A percentile compares a stretch with the other conserved stretches of the same genome.
phyloP scores from a whole-genome alignment of 2,797 vertebrate species.

The Coilia nasus region DNA sequence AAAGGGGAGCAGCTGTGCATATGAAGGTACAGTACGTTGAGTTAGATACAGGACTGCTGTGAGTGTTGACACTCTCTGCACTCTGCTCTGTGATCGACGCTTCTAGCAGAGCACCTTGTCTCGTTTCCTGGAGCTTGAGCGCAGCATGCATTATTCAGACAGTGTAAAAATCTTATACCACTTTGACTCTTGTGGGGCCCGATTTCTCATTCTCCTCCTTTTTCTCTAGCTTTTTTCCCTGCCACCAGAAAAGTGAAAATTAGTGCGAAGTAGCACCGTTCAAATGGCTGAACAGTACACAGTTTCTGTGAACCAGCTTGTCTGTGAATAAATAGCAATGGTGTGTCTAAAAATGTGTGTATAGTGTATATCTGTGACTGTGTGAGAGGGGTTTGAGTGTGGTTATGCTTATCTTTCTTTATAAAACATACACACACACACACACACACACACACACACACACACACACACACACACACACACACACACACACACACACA shows the following conservation, averaged over 20 bases:
- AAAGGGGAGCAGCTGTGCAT: neutral
- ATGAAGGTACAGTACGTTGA: neutral
- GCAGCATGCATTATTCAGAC: constrained; percentile 14
- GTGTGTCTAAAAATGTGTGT: neutral
- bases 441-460: too few relatives aligned
- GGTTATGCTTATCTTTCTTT: neutral
- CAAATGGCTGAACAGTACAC: constrained; percentile 30
- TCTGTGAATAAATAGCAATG: constrained; percentile 14
- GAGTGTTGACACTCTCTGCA: constrained; percentile 18
- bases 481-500: too few relatives aligned
- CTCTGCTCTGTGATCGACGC: neutral
- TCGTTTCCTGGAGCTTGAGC: neutral
- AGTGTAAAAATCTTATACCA: neutral
- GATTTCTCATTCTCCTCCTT: neutral
- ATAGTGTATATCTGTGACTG: neutral
- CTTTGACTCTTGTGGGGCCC: constrained; percentile 10
- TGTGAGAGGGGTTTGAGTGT: constrained; percentile 10
- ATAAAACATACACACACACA: too few relatives aligned
- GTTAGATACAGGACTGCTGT: neutral
- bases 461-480: too few relatives aligned
- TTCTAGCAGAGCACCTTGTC: neutral
- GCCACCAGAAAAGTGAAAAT: constrained; percentile 47
- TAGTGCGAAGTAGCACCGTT: constrained; percentile 46
- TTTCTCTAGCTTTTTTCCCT: constrained; percentile 3
- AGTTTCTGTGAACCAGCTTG: constrained; percentile 23